phyloP scores from a whole-genome alignment of 2,888 invertebrate species.

The Drosophila siamana region DNA sequence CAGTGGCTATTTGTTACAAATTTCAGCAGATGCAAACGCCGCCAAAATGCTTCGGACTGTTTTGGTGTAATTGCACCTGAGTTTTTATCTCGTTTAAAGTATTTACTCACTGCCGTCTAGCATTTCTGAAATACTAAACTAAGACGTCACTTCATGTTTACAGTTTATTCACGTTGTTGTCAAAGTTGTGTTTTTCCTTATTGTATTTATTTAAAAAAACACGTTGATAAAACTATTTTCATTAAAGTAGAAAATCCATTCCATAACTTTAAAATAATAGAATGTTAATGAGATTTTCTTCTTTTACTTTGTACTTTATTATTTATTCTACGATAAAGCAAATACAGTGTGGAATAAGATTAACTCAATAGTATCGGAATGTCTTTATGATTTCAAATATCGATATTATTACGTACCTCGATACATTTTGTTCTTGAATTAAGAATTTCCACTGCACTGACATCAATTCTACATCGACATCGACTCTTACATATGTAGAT shows the following conservation, averaged over 20 bases:
- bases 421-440: not conserved
- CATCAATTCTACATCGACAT: too few species aligned
- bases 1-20: not conserved
- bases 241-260: not conserved
- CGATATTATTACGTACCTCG: not conserved
- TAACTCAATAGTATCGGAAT: not conserved
- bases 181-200: not conserved
- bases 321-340: not conserved
- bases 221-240: not conserved
- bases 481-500: too few species aligned
- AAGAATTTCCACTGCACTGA: too few species aligned
- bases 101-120: not conserved
- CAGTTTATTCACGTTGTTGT: slow-evolving; percentile 1
- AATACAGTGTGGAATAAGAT: not conserved
- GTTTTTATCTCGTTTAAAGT: not conserved
- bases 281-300: not conserved
- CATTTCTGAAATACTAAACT: not conserved
- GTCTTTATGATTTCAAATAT: not conserved
- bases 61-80: not conserved
- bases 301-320: not conserved
- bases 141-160: not conserved
- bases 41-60: not conserved
- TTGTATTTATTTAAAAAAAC: not conserved
- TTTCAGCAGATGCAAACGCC: slow-evolving; percentile 10
- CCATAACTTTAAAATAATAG: not conserved